Evolutionary conservation across 2,113 vertebrate species (phyloP).

Genomic region (Thunnus thynnus): DNA sequence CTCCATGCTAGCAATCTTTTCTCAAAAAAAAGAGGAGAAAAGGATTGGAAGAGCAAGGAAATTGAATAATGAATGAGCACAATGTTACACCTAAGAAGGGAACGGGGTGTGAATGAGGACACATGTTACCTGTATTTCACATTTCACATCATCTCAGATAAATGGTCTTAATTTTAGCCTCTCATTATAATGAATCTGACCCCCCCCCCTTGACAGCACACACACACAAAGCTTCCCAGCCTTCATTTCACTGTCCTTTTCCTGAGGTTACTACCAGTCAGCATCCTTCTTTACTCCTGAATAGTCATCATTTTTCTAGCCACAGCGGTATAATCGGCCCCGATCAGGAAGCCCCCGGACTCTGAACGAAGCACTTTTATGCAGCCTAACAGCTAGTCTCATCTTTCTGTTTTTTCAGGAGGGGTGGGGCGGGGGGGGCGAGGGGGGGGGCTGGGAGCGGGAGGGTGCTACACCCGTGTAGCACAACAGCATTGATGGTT

Average conservation of each 20-base stretch:
- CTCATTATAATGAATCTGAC: slow-evolving; percentile 70
- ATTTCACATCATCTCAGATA: slow-evolving; percentile 64
- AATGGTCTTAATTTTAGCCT: slow-evolving; percentile 74
- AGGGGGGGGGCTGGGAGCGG: background rate
- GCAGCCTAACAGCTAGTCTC: slow-evolving; percentile 80
- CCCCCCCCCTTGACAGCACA: slow-evolving; percentile 4
- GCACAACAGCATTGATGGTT: slow-evolving; percentile 67
- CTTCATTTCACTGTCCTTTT: slow-evolving; percentile 78
- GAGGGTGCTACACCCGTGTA: slow-evolving; percentile 7
- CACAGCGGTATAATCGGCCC: slow-evolving; percentile 82
- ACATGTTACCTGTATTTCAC: slow-evolving; percentile 18
- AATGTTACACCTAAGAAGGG: slow-evolving; percentile 15
- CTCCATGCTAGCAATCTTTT: slow-evolving; percentile 31
- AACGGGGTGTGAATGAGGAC: background rate
- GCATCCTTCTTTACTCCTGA: slow-evolving; percentile 80
- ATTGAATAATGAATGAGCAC: slow-evolving; percentile 16
- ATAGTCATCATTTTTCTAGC: slow-evolving; percentile 84
- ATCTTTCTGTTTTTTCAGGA: slow-evolving; percentile 71
- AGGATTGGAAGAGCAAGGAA: slow-evolving; percentile 6
- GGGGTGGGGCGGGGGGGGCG: background rate
- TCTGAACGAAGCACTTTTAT: slow-evolving; percentile 84
- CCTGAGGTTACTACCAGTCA: slow-evolving; percentile 82
- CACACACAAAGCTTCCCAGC: slow-evolving; percentile 45
- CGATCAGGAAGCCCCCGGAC: slow-evolving; percentile 80
- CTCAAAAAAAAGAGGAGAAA: slow-evolving; percentile 20